Conservation (phyloP, 1,140 invertebrate species). For the Drosophila kepulauana region DNA sequence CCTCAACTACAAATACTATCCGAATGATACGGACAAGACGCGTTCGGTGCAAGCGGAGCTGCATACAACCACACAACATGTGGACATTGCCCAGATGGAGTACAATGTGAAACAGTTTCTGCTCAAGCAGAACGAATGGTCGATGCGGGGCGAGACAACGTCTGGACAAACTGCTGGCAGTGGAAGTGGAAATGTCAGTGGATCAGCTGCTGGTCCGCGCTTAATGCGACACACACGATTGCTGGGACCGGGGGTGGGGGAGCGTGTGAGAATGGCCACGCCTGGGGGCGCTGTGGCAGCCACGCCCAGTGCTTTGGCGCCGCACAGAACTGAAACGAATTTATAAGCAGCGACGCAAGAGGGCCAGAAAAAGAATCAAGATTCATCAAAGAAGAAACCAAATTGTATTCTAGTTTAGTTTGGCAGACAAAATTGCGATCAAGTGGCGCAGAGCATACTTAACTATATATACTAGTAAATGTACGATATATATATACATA, state of each 20-base stretch:
- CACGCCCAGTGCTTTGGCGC: conserved; percentile 61
- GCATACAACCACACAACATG: conserved; percentile 77
- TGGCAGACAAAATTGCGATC: conserved; percentile 17
- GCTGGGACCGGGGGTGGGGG: conserved; percentile 73
- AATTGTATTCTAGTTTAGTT: conserved; percentile 78
- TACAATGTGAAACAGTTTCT: conserved; percentile 88
- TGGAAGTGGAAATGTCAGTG: conserved; percentile 1
- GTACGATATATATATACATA: conserved; percentile 47
- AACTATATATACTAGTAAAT: conserved; percentile 50
- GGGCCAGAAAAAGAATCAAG: background rate
- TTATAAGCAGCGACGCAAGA: conserved; percentile 64
- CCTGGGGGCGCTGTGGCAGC: conserved; percentile 65
- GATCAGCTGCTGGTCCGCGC: background rate
- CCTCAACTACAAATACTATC: conserved; percentile 84
- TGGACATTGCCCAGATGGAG: conserved; percentile 87
- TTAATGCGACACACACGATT: conserved; percentile 63
- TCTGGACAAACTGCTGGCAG: background rate
- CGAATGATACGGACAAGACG: conserved; percentile 80
- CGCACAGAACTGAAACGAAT: conserved; percentile 85
- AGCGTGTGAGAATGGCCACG: conserved; percentile 69
- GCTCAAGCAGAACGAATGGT: conserved; percentile 87
- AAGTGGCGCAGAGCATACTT: conserved; percentile 27
- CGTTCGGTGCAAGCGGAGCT: conserved; percentile 77
- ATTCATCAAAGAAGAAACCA: conserved; percentile 38
- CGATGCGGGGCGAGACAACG: conserved; percentile 68